Percentiles rank a stretch among this genome's conserved stretches.
Evolutionary conservation across 64 coral and sea anemone genomes (phyloP).

Genomic region (Stichodactyla mertensii): DNA sequence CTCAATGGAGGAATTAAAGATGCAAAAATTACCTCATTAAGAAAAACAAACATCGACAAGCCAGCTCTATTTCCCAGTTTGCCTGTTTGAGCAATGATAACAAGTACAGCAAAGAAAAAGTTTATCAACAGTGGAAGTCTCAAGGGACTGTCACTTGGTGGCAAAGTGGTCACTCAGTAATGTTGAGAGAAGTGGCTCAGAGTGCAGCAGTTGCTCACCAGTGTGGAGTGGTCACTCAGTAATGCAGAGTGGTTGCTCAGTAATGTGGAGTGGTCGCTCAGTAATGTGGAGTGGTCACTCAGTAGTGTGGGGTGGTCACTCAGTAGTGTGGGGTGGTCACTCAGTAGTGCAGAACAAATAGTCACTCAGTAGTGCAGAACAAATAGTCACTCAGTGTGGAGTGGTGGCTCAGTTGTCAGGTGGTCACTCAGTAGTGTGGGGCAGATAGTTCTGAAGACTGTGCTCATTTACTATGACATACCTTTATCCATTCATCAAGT

Average conservation of each 20-base stretch:
- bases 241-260: not conserved
- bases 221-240: not conserved
- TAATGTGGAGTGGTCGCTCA: not conserved
- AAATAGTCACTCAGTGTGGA: not conserved
- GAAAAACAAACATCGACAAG: conserved; percentile 89
- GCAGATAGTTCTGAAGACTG: not conserved
- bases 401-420: too few species aligned
- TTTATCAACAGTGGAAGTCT: not conserved
- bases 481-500: conserved; percentile 82
- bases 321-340: too few species aligned
- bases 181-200: not conserved
- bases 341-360: too few species aligned
- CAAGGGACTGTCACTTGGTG: too few species aligned
- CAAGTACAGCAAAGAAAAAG: not conserved
- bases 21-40: conserved; percentile 54
- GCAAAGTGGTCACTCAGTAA: not conserved
- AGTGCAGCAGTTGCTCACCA: not conserved
- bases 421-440: not conserved
- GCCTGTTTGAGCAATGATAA: not conserved
- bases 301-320: not conserved
- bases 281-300: too few species aligned
- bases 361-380: not conserved
- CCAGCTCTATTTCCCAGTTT: conserved; percentile 86
- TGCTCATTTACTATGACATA: not conserved
- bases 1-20: not conserved